Conservation (phyloP, 1,140 invertebrate species). For the Melanaphis sacchari region DNA sequence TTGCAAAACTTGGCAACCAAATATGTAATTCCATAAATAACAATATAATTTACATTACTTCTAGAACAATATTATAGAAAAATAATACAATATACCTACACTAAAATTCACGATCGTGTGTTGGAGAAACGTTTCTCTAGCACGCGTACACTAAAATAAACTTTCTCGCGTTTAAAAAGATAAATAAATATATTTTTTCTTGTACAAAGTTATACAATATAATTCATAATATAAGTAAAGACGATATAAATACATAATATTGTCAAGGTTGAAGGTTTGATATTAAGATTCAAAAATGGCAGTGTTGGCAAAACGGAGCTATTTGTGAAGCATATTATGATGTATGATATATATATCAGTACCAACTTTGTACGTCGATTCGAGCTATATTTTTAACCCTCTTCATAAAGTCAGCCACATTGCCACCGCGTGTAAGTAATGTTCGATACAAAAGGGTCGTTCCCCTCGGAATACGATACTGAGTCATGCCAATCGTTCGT, state of each 20-base stretch:
- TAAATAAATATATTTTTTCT: no score
- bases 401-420: neutral
- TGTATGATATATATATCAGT: neutral
- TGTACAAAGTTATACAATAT: no score
- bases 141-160: neutral
- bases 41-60: neutral
- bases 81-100: neutral
- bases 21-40: no score
- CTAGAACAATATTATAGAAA: neutral
- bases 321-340: neutral
- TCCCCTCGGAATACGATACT: neutral
- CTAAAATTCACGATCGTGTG: neutral
- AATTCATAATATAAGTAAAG: no score
- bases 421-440: neutral
- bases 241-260: no score
- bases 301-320: no score
- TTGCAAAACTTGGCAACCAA: no score
- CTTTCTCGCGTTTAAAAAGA: no score
- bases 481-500: neutral
- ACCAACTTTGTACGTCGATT: neutral
- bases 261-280: no score
- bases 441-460: conserved; percentile 15
- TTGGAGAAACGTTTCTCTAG: no score
- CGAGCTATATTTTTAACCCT: neutral
- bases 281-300: no score